Evolutionary conservation across 1,140 invertebrate genomes (phyloP).

Genomic region (Sycophaga agraensis): DNA sequence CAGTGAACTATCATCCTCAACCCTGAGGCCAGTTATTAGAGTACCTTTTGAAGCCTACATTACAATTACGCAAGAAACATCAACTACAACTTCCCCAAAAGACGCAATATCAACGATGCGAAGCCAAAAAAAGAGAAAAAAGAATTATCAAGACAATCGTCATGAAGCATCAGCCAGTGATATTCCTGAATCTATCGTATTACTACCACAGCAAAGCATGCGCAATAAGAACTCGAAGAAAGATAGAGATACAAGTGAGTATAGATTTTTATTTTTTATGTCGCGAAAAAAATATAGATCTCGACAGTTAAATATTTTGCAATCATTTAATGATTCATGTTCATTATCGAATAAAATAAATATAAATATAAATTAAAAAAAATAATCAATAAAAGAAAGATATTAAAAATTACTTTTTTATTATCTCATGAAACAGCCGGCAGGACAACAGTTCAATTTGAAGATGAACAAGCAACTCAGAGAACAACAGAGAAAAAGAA

Average conservation of each 20-base stretch:
- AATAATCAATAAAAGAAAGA: too few relatives aligned
- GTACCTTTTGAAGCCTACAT: slow-evolving; percentile 51
- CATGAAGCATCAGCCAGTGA: neutral
- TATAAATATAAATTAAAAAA: neutral
- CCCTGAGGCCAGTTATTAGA: slow-evolving; percentile 36
- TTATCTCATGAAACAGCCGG: too few relatives aligned
- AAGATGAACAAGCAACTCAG: neutral
- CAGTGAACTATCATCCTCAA: neutral
- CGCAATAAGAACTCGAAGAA: neutral
- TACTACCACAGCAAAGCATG: neutral
- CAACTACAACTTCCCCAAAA: neutral
- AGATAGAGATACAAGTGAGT: neutral
- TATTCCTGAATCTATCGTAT: neutral
- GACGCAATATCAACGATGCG: neutral
- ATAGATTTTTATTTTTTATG: too few relatives aligned
- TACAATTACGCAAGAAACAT: slow-evolving; percentile 38
- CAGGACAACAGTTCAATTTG: neutral
- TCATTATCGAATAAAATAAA: too few relatives aligned
- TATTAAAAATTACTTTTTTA: too few relatives aligned
- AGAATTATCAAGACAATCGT: neutral
- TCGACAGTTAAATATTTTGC: too few relatives aligned
- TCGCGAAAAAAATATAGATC: too few relatives aligned
- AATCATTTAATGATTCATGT: neutral
- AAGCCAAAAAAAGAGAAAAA: neutral
- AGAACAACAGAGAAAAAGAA: slow-evolving; percentile 6